phyloP scores from a whole-genome alignment of 1,140 invertebrate species.

The Zaprionus tsacasi region DNA sequence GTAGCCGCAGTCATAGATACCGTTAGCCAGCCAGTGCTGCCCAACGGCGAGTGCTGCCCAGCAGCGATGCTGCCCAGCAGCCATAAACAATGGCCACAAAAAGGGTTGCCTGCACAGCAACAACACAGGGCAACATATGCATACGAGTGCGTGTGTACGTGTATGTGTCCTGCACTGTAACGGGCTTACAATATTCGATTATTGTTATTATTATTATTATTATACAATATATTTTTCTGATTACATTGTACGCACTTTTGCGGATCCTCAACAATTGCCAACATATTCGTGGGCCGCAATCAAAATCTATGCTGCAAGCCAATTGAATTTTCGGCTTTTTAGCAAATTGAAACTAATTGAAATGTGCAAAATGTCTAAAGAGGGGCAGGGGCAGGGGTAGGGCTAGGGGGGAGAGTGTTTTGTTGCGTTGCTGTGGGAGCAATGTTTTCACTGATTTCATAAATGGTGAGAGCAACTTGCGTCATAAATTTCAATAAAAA shows the following conservation, averaged over 20 bases:
- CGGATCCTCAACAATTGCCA: slow-evolving; percentile 53
- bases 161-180: not conserved
- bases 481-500: slow-evolving; percentile 74
- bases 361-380: slow-evolving; percentile 50
- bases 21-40: slow-evolving; percentile 5
- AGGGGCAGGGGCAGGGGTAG: not conserved
- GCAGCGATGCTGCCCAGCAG: not conserved
- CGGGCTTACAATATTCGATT: slow-evolving; percentile 68
- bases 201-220: slow-evolving; percentile 52
- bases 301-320: slow-evolving; percentile 65
- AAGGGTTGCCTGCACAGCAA: slow-evolving; percentile 23
- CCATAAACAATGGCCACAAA: slow-evolving; percentile 40
- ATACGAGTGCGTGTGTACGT: not conserved
- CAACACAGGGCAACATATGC: slow-evolving; percentile 13
- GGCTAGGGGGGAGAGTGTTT: not conserved
- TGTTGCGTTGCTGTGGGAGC: not conserved
- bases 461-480: slow-evolving; percentile 53
- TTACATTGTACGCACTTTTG: slow-evolving; percentile 5
- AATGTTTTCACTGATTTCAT: slow-evolving; percentile 40
- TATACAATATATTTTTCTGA: not conserved
- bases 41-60: not conserved
- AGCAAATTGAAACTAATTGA: slow-evolving; percentile 79
- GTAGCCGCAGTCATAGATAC: slow-evolving; percentile 67
- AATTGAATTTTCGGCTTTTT: slow-evolving; percentile 57
- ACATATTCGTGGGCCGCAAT: slow-evolving; percentile 48